Evolutionary conservation across 1,140 invertebrate species (phyloP).

Genomic region (Plectus sambesii): DNA sequence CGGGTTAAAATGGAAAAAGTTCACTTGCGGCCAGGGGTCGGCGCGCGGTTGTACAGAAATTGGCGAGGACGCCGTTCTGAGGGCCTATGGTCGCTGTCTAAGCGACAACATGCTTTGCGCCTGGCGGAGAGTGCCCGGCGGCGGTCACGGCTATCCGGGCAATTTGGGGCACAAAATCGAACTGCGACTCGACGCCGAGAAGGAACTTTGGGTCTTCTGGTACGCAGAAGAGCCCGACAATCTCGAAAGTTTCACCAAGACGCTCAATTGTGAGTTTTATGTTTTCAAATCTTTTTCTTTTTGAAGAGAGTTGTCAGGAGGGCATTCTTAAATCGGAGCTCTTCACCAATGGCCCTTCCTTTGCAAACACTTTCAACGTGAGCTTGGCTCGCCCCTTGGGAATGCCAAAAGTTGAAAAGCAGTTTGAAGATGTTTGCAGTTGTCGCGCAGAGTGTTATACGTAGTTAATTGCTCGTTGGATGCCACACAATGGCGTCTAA

Average conservation of each 20-base stretch:
- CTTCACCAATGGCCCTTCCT: too few relatives aligned
- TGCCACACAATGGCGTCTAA: too few relatives aligned
- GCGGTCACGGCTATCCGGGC: not conserved
- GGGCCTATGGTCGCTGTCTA: conserved; percentile 22
- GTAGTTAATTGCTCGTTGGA: too few relatives aligned
- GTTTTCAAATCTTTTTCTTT: too few relatives aligned
- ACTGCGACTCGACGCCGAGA: not conserved
- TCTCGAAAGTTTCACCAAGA: not conserved
- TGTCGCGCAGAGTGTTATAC: too few relatives aligned
- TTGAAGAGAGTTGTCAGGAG: too few relatives aligned
- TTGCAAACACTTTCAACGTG: too few relatives aligned
- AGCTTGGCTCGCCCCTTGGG: too few relatives aligned
- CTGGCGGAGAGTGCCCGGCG: conserved; percentile 16
- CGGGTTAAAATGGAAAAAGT: conserved; percentile 24
- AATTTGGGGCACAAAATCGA: conserved; percentile 3
- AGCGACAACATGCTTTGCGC: conserved; percentile 18
- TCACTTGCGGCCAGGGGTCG: conserved; percentile 8
- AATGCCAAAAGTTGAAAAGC: too few relatives aligned
- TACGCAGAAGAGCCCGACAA: conserved; percentile 15
- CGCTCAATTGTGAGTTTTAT: too few relatives aligned
- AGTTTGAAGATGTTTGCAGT: too few relatives aligned
- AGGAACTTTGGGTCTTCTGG: conserved; percentile 28
- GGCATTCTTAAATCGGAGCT: too few relatives aligned
- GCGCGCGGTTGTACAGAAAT: conserved; percentile 4
- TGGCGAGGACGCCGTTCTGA: conserved; percentile 8